Evolutionary conservation across 2,797 vertebrate genomes (phyloP), one percentile per base, ranked within the genome.

Genomic region (Helostoma temminkii): DNA sequence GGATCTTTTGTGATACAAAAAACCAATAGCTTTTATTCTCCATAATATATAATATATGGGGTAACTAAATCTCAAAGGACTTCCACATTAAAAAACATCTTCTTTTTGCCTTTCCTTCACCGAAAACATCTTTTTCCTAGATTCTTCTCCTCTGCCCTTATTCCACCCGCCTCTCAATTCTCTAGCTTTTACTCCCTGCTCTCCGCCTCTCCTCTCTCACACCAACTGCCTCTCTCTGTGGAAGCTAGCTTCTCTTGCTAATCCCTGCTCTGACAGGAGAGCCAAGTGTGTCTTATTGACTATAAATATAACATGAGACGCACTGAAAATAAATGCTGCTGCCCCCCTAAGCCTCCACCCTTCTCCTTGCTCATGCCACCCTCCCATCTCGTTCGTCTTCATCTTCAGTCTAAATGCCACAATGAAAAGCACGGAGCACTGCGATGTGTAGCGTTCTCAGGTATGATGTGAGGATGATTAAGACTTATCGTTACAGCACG

Each of bases 271-370:
- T 89, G 92, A 93, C 91, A 91, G 86, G 71, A 92, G 88, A 91
- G 89, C 88, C 91, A 90, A 92, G 90, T 93, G 92, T 92, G 90
- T 93, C 92, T 94, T 93, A 93, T 92, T 91, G 92, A 93, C 93
- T 94, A 94, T 94, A 94, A 95, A 95, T 94, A 94, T 93, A 94
- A 93, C 92, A 94, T 91, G 91, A 94, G 91, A 91, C 71, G 68
- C 81, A 85, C 92, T 91, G 87, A 93, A 94, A 94, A 93, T 94
- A 94, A 94, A 89, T 83, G 80, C 87, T 83, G 68, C 78, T 47
- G 37, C 66, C 64, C 57, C 67, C 69, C 42, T 21, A 42, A 41
- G 48, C 43, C 37, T 49, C 26, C 69, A 34, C 42, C 61, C 73
- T 28, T 43, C 81, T 71, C 78, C 47, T 56, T 55, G 45, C 80